Conservation (phyloP, 2,113 vertebrate genomes). For the Leucosticte australis region DNA sequence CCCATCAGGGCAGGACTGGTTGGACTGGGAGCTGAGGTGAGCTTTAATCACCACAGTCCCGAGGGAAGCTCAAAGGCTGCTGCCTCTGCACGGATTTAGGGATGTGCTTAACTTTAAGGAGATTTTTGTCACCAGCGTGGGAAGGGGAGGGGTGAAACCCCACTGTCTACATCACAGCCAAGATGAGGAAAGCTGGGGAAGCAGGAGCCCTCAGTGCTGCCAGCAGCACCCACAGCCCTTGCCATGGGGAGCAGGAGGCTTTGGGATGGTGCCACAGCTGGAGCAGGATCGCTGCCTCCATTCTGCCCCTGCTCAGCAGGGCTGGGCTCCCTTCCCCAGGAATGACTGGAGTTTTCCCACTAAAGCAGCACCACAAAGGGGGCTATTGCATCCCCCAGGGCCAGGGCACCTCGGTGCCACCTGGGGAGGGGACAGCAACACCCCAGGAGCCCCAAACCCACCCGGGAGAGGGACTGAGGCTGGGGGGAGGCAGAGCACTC, state of each 20-base stretch:
- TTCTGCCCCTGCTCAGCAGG: background rate
- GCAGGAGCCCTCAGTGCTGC: background rate
- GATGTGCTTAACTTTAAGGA: background rate
- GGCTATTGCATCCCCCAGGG: background rate
- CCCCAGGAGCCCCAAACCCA: background rate
- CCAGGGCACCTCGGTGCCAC: background rate
- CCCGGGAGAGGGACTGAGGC: fast-evolving
- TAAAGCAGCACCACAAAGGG: background rate
- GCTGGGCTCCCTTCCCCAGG: background rate
- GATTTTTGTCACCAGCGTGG: background rate
- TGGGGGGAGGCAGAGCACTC: background rate
- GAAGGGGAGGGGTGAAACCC: background rate
- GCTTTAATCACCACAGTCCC: background rate
- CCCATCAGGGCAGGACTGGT: background rate
- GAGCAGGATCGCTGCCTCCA: background rate
- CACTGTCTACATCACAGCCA: fast-evolving
- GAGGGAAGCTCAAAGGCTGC: background rate
- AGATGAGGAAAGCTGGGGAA: background rate
- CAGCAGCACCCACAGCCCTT: background rate
- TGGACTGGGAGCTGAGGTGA: background rate
- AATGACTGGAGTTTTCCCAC: background rate
- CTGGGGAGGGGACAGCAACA: background rate
- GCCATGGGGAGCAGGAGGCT: background rate
- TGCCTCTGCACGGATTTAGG: background rate
- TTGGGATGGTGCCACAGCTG: background rate